Base-by-base conservation (phyloP, 2,113 vertebrate species). In the Seriola dumerili region DNA sequence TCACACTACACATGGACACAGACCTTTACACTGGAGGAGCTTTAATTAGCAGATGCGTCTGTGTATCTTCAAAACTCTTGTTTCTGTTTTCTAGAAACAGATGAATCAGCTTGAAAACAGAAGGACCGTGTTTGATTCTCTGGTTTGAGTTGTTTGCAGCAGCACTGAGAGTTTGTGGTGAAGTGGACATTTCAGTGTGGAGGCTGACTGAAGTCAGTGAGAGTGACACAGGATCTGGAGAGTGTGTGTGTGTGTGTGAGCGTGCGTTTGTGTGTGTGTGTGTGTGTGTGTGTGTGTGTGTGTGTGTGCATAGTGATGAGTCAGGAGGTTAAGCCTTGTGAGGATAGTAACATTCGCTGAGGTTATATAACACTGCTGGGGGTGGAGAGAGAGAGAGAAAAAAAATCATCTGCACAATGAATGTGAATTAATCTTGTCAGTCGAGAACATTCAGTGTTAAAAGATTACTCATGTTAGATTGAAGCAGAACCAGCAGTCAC, bases 301-400 rank as follows among this genome's bases (percentile, higher is more conserved):
- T 78, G 23, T 65, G 46, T 72, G 75, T 72, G 75, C 19, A 5
- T 10, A 14, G 42, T 55, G 65, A 67, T 85, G 86, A 88, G 77
- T 88, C 81, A 85, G 67, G 79, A 84, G 83, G 72, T 78, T 89
- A 72, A 80, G n/a, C 72, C 83, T 67, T 85, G 61, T 66, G 68
- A 82, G 81, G 75, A 82, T 29, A 67, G 36, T 42, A 67, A 16
- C 59, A 17, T 71, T 78, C n/a, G n/a, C 48, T 19, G 59, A 21
- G 64, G 52, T 92, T 91, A 88, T 52, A 29, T 87, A 91, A 91
- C 79, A 48, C 63, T 19, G 29, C 59, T 36, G 76, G 61, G 48
- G 65, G 78, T 21, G 79, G 64, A 67, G 52, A 78, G 66, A 13
- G 14, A 76, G 61, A n/a, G 14, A 76, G 55, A n/a, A 44, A 29